Conservation (phyloP, 1,140 invertebrate genomes). For the Uloborus diversus region DNA sequence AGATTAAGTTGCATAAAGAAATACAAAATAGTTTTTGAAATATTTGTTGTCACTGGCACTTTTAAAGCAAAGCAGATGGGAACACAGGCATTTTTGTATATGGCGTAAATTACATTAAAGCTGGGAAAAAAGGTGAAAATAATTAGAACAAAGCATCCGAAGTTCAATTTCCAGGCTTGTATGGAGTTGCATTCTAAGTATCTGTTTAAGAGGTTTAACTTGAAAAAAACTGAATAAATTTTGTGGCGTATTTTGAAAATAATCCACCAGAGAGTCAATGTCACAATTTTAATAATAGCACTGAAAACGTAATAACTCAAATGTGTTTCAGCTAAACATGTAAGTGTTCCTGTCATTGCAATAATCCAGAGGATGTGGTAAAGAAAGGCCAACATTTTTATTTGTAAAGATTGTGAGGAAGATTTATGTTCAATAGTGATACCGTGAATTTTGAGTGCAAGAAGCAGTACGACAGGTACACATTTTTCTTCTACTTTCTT, state of each 20-base stretch:
- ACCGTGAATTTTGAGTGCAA: background rate
- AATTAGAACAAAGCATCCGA: background rate
- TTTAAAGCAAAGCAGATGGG: slow-evolving; percentile 5
- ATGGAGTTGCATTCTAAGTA: too few relatives aligned
- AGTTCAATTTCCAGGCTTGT: too few relatives aligned
- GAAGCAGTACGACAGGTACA: slow-evolving; percentile 4
- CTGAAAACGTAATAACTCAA: slow-evolving; percentile 30
- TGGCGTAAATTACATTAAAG: background rate
- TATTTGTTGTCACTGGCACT: background rate
- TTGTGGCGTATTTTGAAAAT: background rate
- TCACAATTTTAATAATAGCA: background rate
- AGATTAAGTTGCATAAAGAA: slow-evolving; percentile 12
- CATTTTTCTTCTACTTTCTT: too few relatives aligned
- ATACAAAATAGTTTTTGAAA: background rate
- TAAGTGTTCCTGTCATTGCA: background rate
- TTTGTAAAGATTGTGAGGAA: background rate
- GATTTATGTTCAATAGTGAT: background rate
- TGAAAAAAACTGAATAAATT: background rate
- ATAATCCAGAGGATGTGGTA: slow-evolving; percentile 9
- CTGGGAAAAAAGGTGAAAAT: background rate
- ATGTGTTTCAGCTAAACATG: background rate
- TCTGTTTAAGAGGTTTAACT: too few relatives aligned
- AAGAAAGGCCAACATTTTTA: background rate
- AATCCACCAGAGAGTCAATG: slow-evolving; percentile 20
- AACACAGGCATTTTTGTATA: background rate